Percentiles rank a stretch among this genome's conserved stretches.
Conservation (phyloP, 2,888 invertebrate genomes). For the Trichogramma dendrolimi region DNA sequence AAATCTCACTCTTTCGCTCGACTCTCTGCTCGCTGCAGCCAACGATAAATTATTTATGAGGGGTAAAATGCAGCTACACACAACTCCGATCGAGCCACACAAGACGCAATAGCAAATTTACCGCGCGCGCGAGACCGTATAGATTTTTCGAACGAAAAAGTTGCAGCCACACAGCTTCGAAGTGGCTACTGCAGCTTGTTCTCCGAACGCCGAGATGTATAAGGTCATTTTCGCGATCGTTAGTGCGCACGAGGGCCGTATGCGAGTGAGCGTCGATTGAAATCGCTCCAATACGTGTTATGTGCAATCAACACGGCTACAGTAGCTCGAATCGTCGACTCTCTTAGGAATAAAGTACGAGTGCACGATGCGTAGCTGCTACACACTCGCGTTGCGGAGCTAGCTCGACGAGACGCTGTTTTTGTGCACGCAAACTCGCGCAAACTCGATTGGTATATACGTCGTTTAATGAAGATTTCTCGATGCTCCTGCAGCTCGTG, state of each 20-base stretch:
- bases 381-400: too few relatives aligned
- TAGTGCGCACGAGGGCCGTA: conserved; percentile 3
- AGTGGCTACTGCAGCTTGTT: conserved; percentile 1
- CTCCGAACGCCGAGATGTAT: conserved; percentile 5
- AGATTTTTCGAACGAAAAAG: neutral
- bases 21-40: conserved; percentile 1
- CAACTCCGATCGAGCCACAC: conserved; percentile 20
- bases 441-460: neutral
- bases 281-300: neutral
- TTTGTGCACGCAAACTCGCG: too few relatives aligned
- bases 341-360: neutral
- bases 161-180: conserved; percentile 10
- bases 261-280: conserved; percentile 1
- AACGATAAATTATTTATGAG: conserved; percentile 33
- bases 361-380: too few relatives aligned
- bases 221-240: conserved; percentile 25
- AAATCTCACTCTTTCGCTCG: conserved; percentile 26
- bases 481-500: neutral
- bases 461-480: conserved; percentile 4
- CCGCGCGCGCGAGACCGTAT: conserved; percentile 8
- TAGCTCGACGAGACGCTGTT: too few relatives aligned
- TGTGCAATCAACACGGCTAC: neutral
- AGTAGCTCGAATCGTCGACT: neutral
- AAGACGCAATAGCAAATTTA: conserved; percentile 20
- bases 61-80: conserved; percentile 1